Conservation (phyloP, 1,140 invertebrate species). For the Temnothorax nylanderi region DNA sequence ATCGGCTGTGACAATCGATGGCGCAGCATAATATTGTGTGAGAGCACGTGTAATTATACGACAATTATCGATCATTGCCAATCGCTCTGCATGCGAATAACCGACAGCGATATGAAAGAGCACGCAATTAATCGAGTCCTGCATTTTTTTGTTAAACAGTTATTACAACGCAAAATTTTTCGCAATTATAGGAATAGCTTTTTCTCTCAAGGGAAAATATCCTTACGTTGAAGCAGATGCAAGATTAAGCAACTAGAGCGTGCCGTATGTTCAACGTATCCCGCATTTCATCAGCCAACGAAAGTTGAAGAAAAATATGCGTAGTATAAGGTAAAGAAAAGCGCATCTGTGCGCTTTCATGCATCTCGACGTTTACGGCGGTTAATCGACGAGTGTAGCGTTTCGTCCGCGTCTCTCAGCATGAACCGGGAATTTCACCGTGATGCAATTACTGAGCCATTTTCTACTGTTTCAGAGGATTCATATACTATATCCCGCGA, state of each 20-base stretch:
- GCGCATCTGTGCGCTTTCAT: neutral
- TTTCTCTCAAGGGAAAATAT: neutral
- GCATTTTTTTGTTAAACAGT: neutral
- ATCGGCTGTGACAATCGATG: constrained; percentile 2
- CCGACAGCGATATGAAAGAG: neutral
- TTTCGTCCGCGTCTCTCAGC: constrained; percentile 5
- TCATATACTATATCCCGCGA: neutral
- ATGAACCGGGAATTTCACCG: constrained; percentile 18
- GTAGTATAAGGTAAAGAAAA: constrained; percentile 12
- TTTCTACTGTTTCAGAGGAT: constrained; percentile 30
- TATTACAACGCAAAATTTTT: constrained; percentile 6
- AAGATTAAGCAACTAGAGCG: constrained; percentile 25
- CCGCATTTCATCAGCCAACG: neutral
- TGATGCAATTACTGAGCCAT: constrained; percentile 30
- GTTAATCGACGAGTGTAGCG: neutral
- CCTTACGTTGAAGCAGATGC: neutral
- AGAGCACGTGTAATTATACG: constrained; percentile 25
- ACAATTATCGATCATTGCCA: constrained; percentile 20
- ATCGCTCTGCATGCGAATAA: neutral
- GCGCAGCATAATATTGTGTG: neutral
- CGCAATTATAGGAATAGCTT: neutral
- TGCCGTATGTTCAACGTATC: neutral
- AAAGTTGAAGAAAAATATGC: constrained; percentile 16
- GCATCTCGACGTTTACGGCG: constrained; percentile 5
- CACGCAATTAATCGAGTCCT: neutral